Base-by-base conservation (phyloP, 2,797 vertebrate species). In the Tachyglossus aculeatus region DNA sequence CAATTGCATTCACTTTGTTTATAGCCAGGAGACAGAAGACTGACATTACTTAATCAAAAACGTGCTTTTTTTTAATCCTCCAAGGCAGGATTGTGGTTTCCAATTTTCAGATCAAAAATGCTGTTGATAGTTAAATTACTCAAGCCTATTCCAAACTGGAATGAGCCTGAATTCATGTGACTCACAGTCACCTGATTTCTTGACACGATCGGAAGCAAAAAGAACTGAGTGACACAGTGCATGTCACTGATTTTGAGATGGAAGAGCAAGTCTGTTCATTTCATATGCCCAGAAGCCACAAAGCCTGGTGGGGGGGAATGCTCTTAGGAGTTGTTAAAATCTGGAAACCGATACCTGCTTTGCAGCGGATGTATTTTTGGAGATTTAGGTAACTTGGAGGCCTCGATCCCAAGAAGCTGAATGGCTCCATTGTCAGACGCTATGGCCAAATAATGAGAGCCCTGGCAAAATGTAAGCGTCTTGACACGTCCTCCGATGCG, bases 351-450 rank as follows among this genome's bases (percentile, higher is more conserved):
- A 38, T 84, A 98, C 98, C 97, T 97, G 91, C 93, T 97, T 91
- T 98, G 97, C 67, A 95, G 95, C 18, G 96, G 94, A 81, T 98
- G 96, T 7, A 98, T 96, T 90, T 99, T 99, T 67, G 98, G 97
- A 45, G 97, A 98, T 67, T 98, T 99, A 4, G 97, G 97, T 3
- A 96, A 94, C 75, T 99, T 99, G 45, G 96, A 96, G 2, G 96
- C 93, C 81, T 99, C 97, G 7, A 99, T 94, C 2, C 94, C 93
- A 55, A 99, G 95, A 71, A 99, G 95, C 76, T 99, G 97, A 74
- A 99, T 91, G 51, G 96, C 94, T 15, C 97, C 96, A 25, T 95
- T 98, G 82, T 99, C 98, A 0, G 98, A 98, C 9, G 97, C 96
- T 25, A 96, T 90, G 2, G 98, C 98, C 32, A 99, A 80, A 73